Percentiles rank a stretch among this genome's conserved stretches.
phyloP scores from a whole-genome alignment of 1,140 invertebrate species.

The Kradibia gibbosae region DNA sequence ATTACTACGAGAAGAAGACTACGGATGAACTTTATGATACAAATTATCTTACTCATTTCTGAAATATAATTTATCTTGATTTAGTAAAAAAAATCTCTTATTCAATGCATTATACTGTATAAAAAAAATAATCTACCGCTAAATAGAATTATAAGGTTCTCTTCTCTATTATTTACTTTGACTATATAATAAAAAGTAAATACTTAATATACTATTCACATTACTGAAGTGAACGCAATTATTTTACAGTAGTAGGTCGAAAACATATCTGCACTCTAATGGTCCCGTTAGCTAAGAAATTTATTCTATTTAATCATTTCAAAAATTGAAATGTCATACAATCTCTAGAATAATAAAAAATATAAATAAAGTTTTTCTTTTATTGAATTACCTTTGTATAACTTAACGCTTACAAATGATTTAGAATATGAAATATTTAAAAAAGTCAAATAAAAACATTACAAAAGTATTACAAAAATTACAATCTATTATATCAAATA shows the following conservation, averaged over 20 bases:
- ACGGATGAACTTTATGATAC: constrained; percentile 7
- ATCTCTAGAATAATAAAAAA: neutral
- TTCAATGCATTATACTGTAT: too few species aligned
- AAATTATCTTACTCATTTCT: neutral
- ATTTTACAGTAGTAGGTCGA: neutral
- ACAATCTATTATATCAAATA: too few species aligned
- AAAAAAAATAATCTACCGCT: too few species aligned
- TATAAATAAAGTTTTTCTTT: too few species aligned
- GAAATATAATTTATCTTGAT: neutral
- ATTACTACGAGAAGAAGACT: neutral
- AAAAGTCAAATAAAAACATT: too few species aligned
- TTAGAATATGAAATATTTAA: too few species aligned
- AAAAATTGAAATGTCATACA: neutral
- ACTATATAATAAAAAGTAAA: neutral
- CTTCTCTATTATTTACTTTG: neutral
- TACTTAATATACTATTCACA: neutral
- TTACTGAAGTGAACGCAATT: neutral
- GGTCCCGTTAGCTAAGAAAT: constrained; percentile 44
- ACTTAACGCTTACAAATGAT: too few species aligned
- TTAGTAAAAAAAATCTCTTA: neutral
- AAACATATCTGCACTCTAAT: constrained; percentile 49
- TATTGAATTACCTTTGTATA: too few species aligned
- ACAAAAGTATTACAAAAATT: too few species aligned
- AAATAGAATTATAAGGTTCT: neutral
- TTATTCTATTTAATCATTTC: neutral